Conservation (phyloP, 2,888 invertebrate species). For the Erebia ligea region DNA sequence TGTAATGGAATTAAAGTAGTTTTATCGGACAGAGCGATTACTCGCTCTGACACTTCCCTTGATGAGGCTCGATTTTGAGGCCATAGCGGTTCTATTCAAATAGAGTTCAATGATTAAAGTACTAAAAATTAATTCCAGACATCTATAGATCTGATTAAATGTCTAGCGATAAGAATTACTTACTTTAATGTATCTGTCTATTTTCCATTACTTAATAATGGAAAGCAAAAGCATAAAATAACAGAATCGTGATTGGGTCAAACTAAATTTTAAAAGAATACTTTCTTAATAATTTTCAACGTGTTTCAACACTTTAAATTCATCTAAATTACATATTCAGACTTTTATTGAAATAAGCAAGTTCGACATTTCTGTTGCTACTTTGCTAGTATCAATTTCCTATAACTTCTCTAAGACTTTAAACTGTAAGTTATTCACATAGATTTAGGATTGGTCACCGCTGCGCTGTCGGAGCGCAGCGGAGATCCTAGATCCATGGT, state of each 20-base stretch:
- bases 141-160: slow-evolving; percentile 23
- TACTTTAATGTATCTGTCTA: neutral
- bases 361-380: too few species aligned
- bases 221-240: neutral
- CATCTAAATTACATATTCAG: too few species aligned
- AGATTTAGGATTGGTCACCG: too few species aligned
- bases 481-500: too few species aligned
- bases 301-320: too few species aligned
- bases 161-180: neutral
- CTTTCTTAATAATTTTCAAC: too few species aligned
- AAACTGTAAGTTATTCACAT: too few species aligned
- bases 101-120: slow-evolving; percentile 23
- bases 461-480: too few species aligned
- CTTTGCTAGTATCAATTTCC: too few species aligned
- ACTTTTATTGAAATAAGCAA: too few species aligned
- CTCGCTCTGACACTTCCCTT: slow-evolving; percentile 62
- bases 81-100: slow-evolving; percentile 51
- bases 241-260: neutral
- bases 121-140: slow-evolving; percentile 20
- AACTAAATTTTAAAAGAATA: neutral
- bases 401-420: too few species aligned
- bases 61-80: slow-evolving; percentile 43
- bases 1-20: slow-evolving; percentile 55
- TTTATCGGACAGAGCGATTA: slow-evolving; percentile 64
- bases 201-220: neutral